Conservation (phyloP, 2,113 vertebrate genomes). For the Pluvialis apricaria region DNA sequence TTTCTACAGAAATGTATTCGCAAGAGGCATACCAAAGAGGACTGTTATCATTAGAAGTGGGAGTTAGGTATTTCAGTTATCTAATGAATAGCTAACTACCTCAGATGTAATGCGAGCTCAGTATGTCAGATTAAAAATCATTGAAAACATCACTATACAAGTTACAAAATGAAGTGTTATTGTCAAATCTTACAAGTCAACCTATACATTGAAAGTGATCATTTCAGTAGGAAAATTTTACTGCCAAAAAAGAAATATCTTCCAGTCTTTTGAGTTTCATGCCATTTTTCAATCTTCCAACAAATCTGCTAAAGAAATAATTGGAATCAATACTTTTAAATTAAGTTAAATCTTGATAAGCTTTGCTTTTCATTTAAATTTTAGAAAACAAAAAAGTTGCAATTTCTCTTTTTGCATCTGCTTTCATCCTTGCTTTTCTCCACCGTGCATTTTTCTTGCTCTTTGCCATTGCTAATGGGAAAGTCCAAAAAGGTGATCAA, state of each 20-base stretch:
- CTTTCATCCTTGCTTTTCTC: not conserved
- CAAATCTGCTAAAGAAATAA: not conserved
- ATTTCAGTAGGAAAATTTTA: not conserved
- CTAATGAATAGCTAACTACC: not conserved
- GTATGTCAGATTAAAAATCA: not conserved
- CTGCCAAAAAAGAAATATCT: not conserved
- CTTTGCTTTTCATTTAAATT: not conserved
- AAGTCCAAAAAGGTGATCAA: not conserved
- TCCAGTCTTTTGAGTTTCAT: not conserved
- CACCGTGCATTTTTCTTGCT: not conserved
- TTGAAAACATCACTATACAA: not conserved
- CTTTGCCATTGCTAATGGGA: not conserved
- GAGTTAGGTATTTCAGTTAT: not conserved
- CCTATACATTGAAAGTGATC: not conserved
- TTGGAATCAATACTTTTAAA: not conserved
- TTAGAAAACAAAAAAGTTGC: not conserved
- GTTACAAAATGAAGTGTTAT: not conserved
- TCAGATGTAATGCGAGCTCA: not conserved
- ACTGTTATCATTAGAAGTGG: not conserved
- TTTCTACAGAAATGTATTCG: constrained; percentile 9
- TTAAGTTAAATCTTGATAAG: not conserved
- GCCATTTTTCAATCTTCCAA: not conserved
- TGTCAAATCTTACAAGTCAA: not conserved
- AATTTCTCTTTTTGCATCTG: not conserved
- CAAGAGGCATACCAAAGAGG: not conserved